Conservation (phyloP, 2,113 vertebrate genomes). For the Syngnathus scovelli region DNA sequence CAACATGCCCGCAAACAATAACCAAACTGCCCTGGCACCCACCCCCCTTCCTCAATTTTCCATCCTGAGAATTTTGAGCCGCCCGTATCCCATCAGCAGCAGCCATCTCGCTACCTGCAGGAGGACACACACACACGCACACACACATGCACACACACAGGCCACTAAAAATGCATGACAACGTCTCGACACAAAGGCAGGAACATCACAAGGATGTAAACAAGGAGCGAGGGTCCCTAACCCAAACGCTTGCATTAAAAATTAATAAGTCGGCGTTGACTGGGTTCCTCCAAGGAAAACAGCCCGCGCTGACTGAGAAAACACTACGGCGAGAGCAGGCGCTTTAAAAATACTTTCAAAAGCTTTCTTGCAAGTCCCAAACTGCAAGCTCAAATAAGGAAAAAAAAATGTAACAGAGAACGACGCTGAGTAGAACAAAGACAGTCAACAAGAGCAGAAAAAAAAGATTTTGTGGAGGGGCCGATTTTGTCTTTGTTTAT, state of each 20-base stretch:
- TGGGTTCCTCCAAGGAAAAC: constrained; percentile 59
- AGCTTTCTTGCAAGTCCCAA: constrained; percentile 39
- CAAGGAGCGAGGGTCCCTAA: constrained; percentile 59
- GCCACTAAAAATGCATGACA: constrained; percentile 32
- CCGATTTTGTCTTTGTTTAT: background rate
- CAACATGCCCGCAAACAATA: constrained; percentile 57
- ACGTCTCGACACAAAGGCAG: constrained; percentile 44
- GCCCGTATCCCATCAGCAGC: constrained; percentile 47
- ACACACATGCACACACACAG: constrained; percentile 1
- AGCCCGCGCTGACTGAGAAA: constrained; percentile 40
- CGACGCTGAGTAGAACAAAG: constrained; percentile 9
- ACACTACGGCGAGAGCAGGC: constrained; percentile 40
- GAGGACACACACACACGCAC: constrained; percentile 14
- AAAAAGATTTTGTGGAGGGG: background rate
- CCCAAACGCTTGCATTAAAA: constrained; percentile 64
- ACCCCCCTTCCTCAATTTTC: constrained; percentile 7
- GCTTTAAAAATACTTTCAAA: constrained; percentile 48
- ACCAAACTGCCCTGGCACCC: constrained; percentile 26
- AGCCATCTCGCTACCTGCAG: constrained; percentile 22
- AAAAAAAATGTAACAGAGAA: constrained; percentile 9
- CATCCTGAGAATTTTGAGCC: constrained; percentile 54
- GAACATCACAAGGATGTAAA: constrained; percentile 67
- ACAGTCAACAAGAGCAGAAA: constrained; percentile 15
- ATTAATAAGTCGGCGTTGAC: constrained; percentile 56
- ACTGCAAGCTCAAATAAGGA: constrained; percentile 10